A percentile compares a stretch with the other conserved stretches of the same genome.
Evolutionary conservation across 2,113 vertebrate genomes (phyloP).

Genomic region (Caracal caracal): DNA sequence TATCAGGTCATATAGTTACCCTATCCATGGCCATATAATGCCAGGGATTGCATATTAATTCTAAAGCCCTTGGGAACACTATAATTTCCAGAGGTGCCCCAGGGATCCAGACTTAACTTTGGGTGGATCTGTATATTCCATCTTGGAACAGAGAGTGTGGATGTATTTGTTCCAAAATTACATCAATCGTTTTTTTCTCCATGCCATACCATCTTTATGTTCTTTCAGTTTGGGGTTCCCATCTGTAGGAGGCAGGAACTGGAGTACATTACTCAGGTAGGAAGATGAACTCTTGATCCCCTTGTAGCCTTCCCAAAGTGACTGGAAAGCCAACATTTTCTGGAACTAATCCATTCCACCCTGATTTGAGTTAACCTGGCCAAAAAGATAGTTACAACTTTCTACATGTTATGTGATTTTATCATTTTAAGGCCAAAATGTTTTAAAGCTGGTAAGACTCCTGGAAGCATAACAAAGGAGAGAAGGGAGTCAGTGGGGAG

Average conservation of each 20-base stretch:
- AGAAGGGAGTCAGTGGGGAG: not conserved
- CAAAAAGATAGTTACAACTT: not conserved
- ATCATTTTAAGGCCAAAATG: not conserved
- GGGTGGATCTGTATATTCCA: not conserved
- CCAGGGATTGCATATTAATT: not conserved
- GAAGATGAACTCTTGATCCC: not conserved
- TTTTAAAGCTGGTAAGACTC: conserved; percentile 5
- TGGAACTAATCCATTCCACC: not conserved
- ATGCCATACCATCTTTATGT: not conserved
- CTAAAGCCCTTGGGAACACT: not conserved
- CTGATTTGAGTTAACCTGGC: not conserved
- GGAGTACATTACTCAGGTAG: not conserved
- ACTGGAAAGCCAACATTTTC: not conserved
- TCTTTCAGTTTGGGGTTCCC: not conserved
- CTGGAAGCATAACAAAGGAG: not conserved
- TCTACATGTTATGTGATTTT: not conserved
- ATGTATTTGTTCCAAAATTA: not conserved
- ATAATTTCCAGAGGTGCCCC: not conserved
- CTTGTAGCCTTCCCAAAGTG: not conserved
- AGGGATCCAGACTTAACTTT: not conserved
- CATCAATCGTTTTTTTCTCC: not conserved
- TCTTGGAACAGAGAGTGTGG: not conserved
- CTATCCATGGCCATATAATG: not conserved
- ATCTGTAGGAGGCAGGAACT: not conserved
- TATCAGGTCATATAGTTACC: not conserved